phyloP scores from a whole-genome alignment of 2,113 vertebrate species.

The Forbesichthys agassizii region DNA sequence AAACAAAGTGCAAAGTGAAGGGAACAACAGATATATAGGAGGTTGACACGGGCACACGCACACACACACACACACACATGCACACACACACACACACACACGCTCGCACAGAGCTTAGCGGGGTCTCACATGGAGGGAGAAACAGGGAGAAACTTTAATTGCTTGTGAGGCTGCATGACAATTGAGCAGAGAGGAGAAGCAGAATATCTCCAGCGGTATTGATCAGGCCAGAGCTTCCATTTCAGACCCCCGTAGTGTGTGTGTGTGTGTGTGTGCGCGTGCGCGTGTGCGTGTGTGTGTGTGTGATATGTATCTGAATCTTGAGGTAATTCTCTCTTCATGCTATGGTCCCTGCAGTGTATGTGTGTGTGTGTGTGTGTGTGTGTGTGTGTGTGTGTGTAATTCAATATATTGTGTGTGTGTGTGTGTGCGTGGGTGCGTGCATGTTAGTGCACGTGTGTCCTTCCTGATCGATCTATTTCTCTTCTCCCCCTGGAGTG shows the following conservation, averaged over 20 bases:
- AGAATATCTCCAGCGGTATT: slow-evolving; percentile 77
- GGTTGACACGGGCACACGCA: too few species aligned
- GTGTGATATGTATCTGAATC: too few species aligned
- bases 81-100: not conserved
- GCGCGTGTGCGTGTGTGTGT: slow-evolving; percentile 22
- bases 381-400: too few species aligned
- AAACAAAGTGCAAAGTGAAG: too few species aligned
- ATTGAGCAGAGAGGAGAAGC: slow-evolving; percentile 72
- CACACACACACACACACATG: slow-evolving; percentile 6
- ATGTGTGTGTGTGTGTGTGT: too few species aligned
- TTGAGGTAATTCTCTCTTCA: too few species aligned
- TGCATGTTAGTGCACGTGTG: too few species aligned
- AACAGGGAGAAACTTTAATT: slow-evolving; percentile 67
- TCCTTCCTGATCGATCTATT: slow-evolving; percentile 70
- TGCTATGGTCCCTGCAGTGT: too few species aligned
- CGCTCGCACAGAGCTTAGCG: not conserved
- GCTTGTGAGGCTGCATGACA: slow-evolving; percentile 76
- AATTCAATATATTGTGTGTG: too few species aligned
- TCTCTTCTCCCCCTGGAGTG: slow-evolving; percentile 68
- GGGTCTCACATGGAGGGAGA: not conserved
- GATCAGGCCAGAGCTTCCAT: slow-evolving; percentile 77
- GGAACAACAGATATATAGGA: too few species aligned
- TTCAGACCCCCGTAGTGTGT: slow-evolving; percentile 66
- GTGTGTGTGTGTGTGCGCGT: too few species aligned
- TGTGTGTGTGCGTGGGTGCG: too few species aligned